Evolutionary conservation across 23 tunicate genomes (phyloP), one percentile per base, ranked within the genome.

Genomic region (Halocynthia roretzi): DNA sequence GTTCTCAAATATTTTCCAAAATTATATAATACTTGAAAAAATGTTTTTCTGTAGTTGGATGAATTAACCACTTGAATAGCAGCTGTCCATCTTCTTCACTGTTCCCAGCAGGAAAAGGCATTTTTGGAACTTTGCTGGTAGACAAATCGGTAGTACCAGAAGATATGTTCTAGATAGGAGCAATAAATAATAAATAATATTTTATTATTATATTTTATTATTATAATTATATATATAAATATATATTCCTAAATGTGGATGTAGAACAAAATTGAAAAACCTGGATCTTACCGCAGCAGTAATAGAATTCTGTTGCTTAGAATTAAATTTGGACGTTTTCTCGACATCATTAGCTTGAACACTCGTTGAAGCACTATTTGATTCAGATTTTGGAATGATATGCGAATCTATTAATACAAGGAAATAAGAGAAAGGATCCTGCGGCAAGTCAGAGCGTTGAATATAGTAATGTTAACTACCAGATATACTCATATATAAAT

Each of bases 41-140:
- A 21, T 83, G 85, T 50, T 87, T 79, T 6, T 52, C 50, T 7
- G 83, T 52, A 69, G 76, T 86, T 23, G 97, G 97, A 72, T 81
- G 87, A 58, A 91, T 91, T 22, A 91, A 52, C 97, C 97, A 91
- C 20, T 91, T 82, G 71, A 91, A 91, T 50, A 91, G 62, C 40
- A 50, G 22, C 40, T 76, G 56, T 11, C 96, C 87, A 76, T 89
- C 96, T 52, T 80, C 86, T 53, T 89, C 96, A 80, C 96, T 89
- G 87, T 89, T 72, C 22, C 88, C 96, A 51, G 82, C 75, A 40
- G 88, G 87, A 50, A 80, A 69, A 9, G 96, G 96, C 96, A 89
- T 89, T 58, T 75, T 83, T 44, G 81, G 84, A 67, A 83, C 55
- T 74, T 74, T 74, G 40, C 75, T 71, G 0, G 80, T 70, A 10